Evolutionary conservation across 2,888 invertebrate species (phyloP), one percentile per base, ranked within the genome.

Genomic region (Drosophila glabriapex): DNA sequence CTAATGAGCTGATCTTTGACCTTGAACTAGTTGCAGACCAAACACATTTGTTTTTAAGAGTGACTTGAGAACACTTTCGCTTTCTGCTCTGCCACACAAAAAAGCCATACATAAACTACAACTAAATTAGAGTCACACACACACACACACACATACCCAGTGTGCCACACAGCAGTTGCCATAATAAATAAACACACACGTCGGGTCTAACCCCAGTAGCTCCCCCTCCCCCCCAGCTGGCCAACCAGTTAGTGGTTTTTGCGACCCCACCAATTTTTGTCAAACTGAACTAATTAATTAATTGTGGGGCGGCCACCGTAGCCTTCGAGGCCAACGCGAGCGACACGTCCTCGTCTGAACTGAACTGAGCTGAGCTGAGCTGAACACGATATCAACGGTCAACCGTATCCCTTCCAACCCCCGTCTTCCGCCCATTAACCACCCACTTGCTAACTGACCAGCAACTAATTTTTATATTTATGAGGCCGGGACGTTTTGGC

Each of bases 381-480:
- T n/a, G n/a, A n/a, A 54, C 43, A 56, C 64, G 55, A 68, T 68
- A 22, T 58, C 28, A 58, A 71, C 33, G 68, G 71, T 70, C 71
- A 70, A 41, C 31, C 49, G 70, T 60, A 60, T 52, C 35, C 60
- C 52, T 31, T 64, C 55, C 35, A 7, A 10, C 28, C 10, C 10
- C 14, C 22, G 3, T 43, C 43, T 12, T 10, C 19, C 6, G 14
- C 35, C 63, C 29, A 43, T 50, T 63, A 53, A 50, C 74, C 79
- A 78, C 67, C 80, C 85, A 85, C 70, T 90, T 91, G 89, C 85
- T 86, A 86, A 91, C 91, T 91, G 92, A 91, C 92, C 92, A 86
- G 91, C 83, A 92, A 91, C 91, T 92, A 91, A 91, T 91, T 91
- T 91, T 92, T 91, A 91, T 91, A 92, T 92, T 91, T 92, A 92